These are phyloP conservation scores for Acanthochromis polyacanthus DNA, from an alignment of 2,113 vertebrate species.

Conservation along the genomic window DNA sequence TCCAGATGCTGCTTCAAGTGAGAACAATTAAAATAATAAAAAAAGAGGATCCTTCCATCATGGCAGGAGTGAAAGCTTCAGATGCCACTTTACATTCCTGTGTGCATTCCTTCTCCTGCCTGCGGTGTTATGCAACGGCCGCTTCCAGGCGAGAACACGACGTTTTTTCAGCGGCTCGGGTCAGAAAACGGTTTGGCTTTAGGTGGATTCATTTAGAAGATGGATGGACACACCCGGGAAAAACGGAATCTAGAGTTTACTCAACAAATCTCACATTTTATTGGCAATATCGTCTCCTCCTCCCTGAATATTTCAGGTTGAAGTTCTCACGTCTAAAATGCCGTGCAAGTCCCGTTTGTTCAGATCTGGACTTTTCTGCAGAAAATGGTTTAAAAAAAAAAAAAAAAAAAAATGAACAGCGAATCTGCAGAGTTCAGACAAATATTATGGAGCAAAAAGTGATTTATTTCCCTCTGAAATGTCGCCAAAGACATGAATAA, in stretches of 20 bases:
- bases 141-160: conserved; percentile 19
- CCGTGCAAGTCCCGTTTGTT: too few relatives aligned
- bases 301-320: conserved; percentile 50
- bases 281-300: conserved; percentile 68
- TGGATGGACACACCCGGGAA: conserved; percentile 46
- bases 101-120: conserved; percentile 23
- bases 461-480: too few relatives aligned
- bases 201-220: conserved; percentile 41
- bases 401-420: too few relatives aligned
- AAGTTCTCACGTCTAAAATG: conserved; percentile 25
- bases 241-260: conserved; percentile 83
- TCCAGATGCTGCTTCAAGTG: conserved; percentile 76
- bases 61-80: conserved; percentile 36
- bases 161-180: conserved; percentile 29
- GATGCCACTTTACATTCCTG: conserved; percentile 63
- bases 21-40: conserved; percentile 58
- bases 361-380: too few relatives aligned
- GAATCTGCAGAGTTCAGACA: too few relatives aligned
- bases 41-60: conserved; percentile 38
- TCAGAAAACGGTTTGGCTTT: conserved; percentile 54
- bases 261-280: conserved; percentile 82
- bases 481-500: too few relatives aligned
- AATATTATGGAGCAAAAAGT: too few relatives aligned
- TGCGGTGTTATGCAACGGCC: conserved; percentile 31
- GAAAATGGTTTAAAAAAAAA: too few relatives aligned